Evolutionary conservation across 92 coral and sea anemone species (phyloP).

Genomic region (Paramuricea clavata): DNA sequence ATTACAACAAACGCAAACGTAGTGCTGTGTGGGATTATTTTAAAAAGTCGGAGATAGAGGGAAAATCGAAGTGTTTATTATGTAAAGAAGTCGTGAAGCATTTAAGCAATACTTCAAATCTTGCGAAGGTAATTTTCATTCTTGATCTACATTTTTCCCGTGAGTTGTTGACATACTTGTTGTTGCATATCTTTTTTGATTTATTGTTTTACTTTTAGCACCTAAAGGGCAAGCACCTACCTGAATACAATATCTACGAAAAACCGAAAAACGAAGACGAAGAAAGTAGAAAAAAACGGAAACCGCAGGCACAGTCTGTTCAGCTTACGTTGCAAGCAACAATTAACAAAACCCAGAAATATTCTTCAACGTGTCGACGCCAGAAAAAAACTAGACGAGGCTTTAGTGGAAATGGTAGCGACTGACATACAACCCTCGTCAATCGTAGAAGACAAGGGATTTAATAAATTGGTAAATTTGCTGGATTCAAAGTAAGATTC

Average conservation of each 20-base stretch:
- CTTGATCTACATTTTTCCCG: too few relatives aligned
- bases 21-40: constrained; percentile 55
- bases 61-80: constrained; percentile 14
- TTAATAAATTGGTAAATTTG: neutral
- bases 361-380: neutral
- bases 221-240: constrained; percentile 36
- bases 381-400: neutral
- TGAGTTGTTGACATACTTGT: neutral
- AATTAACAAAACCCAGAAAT: neutral
- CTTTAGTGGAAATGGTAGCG: neutral
- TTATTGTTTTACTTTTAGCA: constrained; percentile 39
- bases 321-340: neutral
- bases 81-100: neutral
- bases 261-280: constrained; percentile 39
- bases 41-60: constrained; percentile 21
- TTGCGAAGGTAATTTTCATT: neutral
- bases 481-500: neutral
- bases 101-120: constrained; percentile 1
- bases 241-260: constrained; percentile 35
- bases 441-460: neutral
- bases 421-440: neutral
- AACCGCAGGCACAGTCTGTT: neutral
- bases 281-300: neutral
- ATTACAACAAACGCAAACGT: constrained; percentile 39
- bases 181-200: neutral